Base-by-base conservation (phyloP, 2,113 vertebrate genomes). In the Otolemur garnettii region DNA sequence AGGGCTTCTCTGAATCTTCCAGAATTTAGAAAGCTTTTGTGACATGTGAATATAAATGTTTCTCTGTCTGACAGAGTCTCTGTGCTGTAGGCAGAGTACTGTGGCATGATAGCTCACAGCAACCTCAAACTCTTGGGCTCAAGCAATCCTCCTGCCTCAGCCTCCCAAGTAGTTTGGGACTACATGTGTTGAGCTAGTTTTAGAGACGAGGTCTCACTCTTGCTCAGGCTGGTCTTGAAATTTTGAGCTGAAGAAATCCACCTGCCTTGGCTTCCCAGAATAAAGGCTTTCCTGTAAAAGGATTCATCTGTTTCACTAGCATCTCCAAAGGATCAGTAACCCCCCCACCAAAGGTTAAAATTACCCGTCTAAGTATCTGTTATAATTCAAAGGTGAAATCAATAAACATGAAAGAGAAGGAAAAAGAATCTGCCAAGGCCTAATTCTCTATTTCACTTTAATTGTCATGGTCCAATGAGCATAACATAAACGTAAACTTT, bases 401-500 rank as follows among this genome's bases (percentile, higher is more conserved):
- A 93, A 66, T 74, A 83, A 83, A 24, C 59, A 84, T 14, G 69
- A 88, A 69, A 64, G 21, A 35, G 35, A 80, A n/a, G 26, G 66
- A 83, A 82, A 93, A 81, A 6, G 38, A 68, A 53, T 42, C 57
- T 83, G 82, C 68, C 28, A 80, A 72, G 68, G 53, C 69, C 35
- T n/a, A 72, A 21, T 42, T 95, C 68, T 71, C 85, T 62, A 79
- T 64, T 88, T 83, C 35, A 22, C 35, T 69, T 95, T 84, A 55
- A 57, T 57, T 90, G 66, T 77, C 77, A 84, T 11, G 22, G 84
- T 33, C 62, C 60, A 78, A 7, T 59, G 81, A 62, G 4, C 60
- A 87, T 18, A 8, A 68, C 50, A 81, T 59, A 71, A 87, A 90
- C 50, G 69, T 28, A 13, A 72, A 57, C 21, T 2, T 28, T 83